Evolutionary conservation across 2,113 vertebrate genomes (phyloP).

Genomic region (Cynopterus brachyotis): DNA sequence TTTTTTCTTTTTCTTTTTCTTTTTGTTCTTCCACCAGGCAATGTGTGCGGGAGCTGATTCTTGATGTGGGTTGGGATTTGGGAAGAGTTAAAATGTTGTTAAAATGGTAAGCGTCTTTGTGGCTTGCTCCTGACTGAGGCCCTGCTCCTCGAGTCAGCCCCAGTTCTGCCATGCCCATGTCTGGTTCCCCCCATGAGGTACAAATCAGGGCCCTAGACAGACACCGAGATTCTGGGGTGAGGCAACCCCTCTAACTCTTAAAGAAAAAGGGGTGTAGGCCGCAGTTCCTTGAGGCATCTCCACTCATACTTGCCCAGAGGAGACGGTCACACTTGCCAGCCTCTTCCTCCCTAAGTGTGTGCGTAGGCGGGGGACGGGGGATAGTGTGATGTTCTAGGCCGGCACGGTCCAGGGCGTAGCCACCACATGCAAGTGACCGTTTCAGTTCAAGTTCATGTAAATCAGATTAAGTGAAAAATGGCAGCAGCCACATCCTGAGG

Average conservation of each 20-base stretch:
- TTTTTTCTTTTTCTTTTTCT: not conserved
- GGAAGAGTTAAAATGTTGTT: too few relatives aligned
- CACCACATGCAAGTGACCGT: not conserved
- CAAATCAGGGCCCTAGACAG: not conserved
- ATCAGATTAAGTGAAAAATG: not conserved
- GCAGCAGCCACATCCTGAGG: not conserved
- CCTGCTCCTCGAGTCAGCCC: not conserved
- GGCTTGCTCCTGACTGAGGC: not conserved
- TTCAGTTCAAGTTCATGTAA: not conserved
- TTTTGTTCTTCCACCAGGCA: not conserved
- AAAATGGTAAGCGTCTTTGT: too few relatives aligned
- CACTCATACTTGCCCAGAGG: not conserved
- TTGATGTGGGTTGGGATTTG: not conserved
- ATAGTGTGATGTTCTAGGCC: not conserved
- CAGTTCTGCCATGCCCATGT: not conserved
- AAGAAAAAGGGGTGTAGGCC: not conserved
- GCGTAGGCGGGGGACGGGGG: too few relatives aligned
- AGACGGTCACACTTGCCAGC: not conserved
- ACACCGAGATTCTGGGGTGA: not conserved
- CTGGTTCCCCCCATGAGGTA: fast-evolving
- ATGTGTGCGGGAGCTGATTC: not conserved
- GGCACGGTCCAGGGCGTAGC: not conserved
- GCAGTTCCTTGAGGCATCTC: not conserved
- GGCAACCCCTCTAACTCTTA: not conserved
- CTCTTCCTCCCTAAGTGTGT: not conserved